Percentiles rank a stretch among this genome's conserved stretches.
These are phyloP conservation scores for Plusia festucae DNA, from an alignment of 2,888 invertebrate species.

Conservation along the genomic window DNA sequence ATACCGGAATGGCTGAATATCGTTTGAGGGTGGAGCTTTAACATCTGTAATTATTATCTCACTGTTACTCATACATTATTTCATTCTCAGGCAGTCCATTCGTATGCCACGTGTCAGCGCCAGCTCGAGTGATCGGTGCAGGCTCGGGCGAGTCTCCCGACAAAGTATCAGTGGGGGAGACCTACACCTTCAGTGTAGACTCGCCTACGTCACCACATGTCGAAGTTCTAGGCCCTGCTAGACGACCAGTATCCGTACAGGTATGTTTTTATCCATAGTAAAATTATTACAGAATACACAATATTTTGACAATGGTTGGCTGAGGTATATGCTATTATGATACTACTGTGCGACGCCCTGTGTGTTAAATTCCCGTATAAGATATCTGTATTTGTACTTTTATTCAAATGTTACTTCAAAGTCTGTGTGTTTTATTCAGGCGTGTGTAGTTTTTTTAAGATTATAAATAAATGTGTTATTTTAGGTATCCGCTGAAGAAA, in stretches of 20 bases:
- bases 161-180: conserved; percentile 95
- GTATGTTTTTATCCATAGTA: conserved; percentile 55
- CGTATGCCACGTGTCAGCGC: conserved; percentile 93
- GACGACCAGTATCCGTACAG: conserved; percentile 92
- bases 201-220: conserved; percentile 95
- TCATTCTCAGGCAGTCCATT: conserved; percentile 93
- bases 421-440: too few relatives aligned
- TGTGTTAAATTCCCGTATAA: too few relatives aligned
- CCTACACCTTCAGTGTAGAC: conserved; percentile 96
- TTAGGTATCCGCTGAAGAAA: conserved; percentile 85
- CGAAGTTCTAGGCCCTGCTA: conserved; percentile 93
- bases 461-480: conserved; percentile 13
- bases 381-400: too few relatives aligned
- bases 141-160: conserved; percentile 93
- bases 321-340: too few relatives aligned
- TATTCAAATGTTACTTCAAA: too few relatives aligned
- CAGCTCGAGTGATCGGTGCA: conserved; percentile 95
- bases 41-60: not conserved
- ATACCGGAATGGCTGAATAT: too few relatives aligned
- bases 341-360: too few relatives aligned
- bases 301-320: too few relatives aligned
- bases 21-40: too few relatives aligned
- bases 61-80: not conserved
- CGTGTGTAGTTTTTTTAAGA: too few relatives aligned
- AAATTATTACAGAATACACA: too few relatives aligned